Percentiles rank a stretch among this genome's conserved stretches.
Conservation (phyloP, 1,140 invertebrate genomes). For the Drosophila busckii region DNA sequence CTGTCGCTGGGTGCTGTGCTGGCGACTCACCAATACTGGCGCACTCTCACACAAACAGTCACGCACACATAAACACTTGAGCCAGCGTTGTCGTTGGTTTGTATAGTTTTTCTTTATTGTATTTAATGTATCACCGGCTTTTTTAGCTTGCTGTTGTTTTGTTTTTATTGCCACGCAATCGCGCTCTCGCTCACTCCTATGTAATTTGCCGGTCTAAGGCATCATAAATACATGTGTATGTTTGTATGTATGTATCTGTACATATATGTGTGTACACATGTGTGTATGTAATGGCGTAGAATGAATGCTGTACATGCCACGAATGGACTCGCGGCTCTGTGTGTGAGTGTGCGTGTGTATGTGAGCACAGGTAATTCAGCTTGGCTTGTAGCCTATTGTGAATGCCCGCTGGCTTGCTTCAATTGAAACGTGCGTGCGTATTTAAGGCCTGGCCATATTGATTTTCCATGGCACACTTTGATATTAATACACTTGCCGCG, state of each 20-base stretch:
- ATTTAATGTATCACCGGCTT: constrained; percentile 72
- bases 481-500: constrained; percentile 26
- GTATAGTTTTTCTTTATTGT: constrained; percentile 34
- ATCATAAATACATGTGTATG: constrained; percentile 1
- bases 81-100: constrained; percentile 5
- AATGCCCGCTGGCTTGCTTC: constrained; percentile 31
- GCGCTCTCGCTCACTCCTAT: constrained; percentile 47
- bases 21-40: constrained; percentile 39
- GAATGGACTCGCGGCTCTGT: constrained; percentile 8
- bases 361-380: constrained; percentile 43
- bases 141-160: constrained; percentile 67
- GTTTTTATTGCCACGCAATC: constrained; percentile 45
- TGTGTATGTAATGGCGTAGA: constrained; percentile 23
- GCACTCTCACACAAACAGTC: constrained; percentile 1
- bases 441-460: constrained; percentile 43
- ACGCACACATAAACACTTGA: constrained; percentile 14
- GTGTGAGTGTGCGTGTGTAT: constrained; percentile 13
- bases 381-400: constrained; percentile 46
- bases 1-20: constrained; percentile 54
- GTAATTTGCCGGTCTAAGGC: constrained; percentile 20
- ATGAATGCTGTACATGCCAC: constrained; percentile 42
- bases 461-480: constrained; percentile 46
- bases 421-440: constrained; percentile 47
- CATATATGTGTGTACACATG: constrained; percentile 5
- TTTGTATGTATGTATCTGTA: constrained; percentile 10